These are phyloP conservation scores for Brachionus manjavacas DNA, from an alignment of 1,140 invertebrate genomes.

Conservation along the genomic window DNA sequence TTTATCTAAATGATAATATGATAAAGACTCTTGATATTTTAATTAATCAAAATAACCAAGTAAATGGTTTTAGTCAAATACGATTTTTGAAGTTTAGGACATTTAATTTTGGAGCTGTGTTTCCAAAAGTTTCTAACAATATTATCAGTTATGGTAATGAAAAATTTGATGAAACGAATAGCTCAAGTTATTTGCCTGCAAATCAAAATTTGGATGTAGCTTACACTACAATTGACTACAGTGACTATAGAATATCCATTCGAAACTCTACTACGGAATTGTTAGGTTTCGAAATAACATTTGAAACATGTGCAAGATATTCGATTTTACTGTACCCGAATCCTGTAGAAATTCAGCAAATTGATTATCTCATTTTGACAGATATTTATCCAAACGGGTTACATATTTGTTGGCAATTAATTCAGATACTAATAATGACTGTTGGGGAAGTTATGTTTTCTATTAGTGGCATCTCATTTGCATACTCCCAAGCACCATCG, in stretches of 20 bases:
- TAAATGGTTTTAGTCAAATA: constrained; percentile 4
- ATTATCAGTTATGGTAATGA: neutral
- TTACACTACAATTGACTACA: neutral
- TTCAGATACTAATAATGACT: constrained; percentile 80
- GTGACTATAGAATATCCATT: neutral
- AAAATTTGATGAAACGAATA: neutral
- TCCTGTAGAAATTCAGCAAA: neutral
- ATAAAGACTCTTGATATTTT: neutral
- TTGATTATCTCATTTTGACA: neutral
- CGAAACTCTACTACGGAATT: neutral
- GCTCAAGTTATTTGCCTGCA: neutral
- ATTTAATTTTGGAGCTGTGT: neutral
- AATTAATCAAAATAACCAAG: neutral
- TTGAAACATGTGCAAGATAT: constrained; percentile 32
- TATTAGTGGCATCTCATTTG: constrained; percentile 83
- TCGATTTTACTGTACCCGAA: constrained; percentile 19
- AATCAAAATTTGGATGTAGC: neutral
- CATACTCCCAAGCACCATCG: constrained; percentile 74
- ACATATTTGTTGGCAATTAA: constrained; percentile 75
- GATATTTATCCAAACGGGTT: constrained; percentile 52
- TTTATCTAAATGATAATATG: neutral
- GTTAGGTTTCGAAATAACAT: neutral
- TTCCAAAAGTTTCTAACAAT: neutral
- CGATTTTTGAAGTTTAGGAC: neutral
- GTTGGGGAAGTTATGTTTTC: constrained; percentile 80